Evolutionary conservation across 1,140 invertebrate genomes (phyloP), one percentile per base, ranked within the genome.

Genomic region (Liolophura sinensis): DNA sequence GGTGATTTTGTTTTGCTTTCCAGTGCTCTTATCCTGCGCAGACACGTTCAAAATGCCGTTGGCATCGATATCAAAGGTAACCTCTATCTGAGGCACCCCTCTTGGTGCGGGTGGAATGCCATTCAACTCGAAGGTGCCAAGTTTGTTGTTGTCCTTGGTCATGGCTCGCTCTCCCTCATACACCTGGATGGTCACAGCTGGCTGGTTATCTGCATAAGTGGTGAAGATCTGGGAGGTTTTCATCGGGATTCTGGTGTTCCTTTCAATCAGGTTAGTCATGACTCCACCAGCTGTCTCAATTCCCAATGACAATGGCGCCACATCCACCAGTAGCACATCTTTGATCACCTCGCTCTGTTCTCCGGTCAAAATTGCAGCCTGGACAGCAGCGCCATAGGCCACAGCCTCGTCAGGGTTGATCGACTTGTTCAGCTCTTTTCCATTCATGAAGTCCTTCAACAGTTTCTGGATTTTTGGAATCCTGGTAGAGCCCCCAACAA

Each of bases 391-490:
- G 48, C 88, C 88, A 62, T 88, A 84, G 1, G 88, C 88, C 18
- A 89, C 88, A 61, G 87, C 88, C 77, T 89, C 75, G 61, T 81
- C 79, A 1, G 79, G 79, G 58, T 82, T 77, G 68, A 82, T 82
- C 47, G 73, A 78, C 55, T 78, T 78, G 62, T 80, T 82, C 22
- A 85, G 67, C 59, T 85, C 81, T 70, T 78, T 73, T n/a, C 84
- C 75, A 70, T 83, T 83, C 72, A 77, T 74, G 66, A 96, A 96
- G 82, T 96, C 93, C 78, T 95, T 92, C 57, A 97, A 86, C 61
- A 97, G 86, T 79, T 95, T 95, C 86, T 98, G 96, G 60, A 98
- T 93, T 84, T 98, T 98, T 40, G 96, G 96, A 73, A 99, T 98
- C 86, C 96, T 91, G 27, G 96, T 98, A 18, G 96, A 98, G 51